Conservation (phyloP, 2,797 vertebrate genomes). For the Myotis myotis region DNA sequence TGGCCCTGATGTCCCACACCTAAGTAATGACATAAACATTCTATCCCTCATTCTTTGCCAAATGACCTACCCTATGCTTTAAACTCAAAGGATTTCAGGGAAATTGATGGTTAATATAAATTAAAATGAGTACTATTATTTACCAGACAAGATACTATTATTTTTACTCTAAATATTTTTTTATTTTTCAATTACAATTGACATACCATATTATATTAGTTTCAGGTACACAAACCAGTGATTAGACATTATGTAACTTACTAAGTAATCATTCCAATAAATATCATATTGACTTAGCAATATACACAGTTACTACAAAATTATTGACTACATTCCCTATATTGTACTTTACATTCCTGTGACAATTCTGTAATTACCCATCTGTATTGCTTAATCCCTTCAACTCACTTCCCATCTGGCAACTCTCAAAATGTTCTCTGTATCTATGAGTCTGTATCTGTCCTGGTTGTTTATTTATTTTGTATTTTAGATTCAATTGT, state of each 20-base stretch:
- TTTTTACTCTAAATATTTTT: neutral
- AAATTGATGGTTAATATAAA: neutral
- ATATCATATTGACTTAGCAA: neutral
- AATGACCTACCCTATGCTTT: neutral
- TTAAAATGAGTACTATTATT: neutral
- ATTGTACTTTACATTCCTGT: neutral
- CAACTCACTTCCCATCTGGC: neutral
- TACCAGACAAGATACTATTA: neutral
- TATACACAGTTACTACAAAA: neutral
- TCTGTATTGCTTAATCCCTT: neutral
- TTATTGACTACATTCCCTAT: neutral
- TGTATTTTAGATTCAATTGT: neutral
- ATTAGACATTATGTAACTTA: neutral
- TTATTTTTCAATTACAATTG: neutral
- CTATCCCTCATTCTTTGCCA: neutral
- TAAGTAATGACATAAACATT: neutral
- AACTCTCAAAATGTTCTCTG: neutral
- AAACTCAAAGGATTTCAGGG: neutral
- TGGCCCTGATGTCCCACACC: neutral
- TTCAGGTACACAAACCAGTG: neutral
- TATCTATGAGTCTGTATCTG: neutral
- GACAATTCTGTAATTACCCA: neutral
- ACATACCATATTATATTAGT: neutral
- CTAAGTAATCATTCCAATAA: neutral
- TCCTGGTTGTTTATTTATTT: neutral